Conservation (phyloP, 2,113 vertebrate genomes). For the Nannospalax galili region DNA sequence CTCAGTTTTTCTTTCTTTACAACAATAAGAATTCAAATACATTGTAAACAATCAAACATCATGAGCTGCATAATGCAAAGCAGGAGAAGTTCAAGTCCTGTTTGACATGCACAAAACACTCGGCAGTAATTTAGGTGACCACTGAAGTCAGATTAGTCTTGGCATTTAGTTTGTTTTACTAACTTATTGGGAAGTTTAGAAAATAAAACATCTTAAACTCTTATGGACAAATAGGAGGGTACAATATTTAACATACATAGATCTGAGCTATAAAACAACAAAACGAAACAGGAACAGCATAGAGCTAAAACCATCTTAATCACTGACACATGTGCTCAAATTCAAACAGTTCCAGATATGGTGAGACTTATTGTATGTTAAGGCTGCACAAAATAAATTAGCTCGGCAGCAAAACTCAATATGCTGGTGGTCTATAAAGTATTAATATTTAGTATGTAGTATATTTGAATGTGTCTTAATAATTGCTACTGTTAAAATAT, state of each 20-base stretch:
- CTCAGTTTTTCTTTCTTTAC: background rate
- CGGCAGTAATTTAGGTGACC: slow-evolving; percentile 26
- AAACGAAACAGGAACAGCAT: background rate
- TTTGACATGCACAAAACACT: slow-evolving; percentile 16
- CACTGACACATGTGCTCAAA: slow-evolving; percentile 58
- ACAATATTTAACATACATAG: background rate
- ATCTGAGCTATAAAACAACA: background rate
- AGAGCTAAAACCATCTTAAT: slow-evolving; percentile 56
- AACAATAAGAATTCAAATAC: background rate
- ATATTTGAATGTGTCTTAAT: slow-evolving; percentile 24
- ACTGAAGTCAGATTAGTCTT: slow-evolving; percentile 34
- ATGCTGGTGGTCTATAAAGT: slow-evolving; percentile 48
- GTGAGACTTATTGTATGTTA: slow-evolving; percentile 51
- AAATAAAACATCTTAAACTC: slow-evolving; percentile 42
- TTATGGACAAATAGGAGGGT: background rate
- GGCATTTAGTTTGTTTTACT: slow-evolving; percentile 56
- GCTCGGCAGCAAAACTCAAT: slow-evolving; percentile 10
- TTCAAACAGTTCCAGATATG: slow-evolving; percentile 53
- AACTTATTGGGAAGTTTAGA: slow-evolving; percentile 52
- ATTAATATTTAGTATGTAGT: slow-evolving; percentile 20
- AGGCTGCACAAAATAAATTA: slow-evolving; percentile 3
- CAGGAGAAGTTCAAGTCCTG: background rate
- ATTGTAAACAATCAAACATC: background rate
- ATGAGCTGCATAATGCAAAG: background rate
- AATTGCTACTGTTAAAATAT: slow-evolving; percentile 49